Evolutionary conservation across 2,113 vertebrate genomes (phyloP), one percentile per base, ranked within the genome.

Genomic region (Chunga burmeisteri): DNA sequence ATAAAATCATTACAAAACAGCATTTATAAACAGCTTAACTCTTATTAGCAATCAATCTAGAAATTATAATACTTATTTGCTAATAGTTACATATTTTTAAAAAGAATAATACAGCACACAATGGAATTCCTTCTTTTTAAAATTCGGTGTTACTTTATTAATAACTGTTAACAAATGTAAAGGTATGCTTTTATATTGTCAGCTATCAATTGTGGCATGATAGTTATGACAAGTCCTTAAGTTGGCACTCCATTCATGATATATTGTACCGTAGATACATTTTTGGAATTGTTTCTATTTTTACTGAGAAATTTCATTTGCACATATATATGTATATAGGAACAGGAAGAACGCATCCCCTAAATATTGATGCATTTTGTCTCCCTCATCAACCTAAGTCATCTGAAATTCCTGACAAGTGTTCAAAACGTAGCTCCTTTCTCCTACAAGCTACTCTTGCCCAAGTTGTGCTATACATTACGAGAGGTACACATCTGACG

Each of bases 1-100:
- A 80, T 11, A 96, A 98, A 73, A 97, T 71, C 34, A 93, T 90
- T 23, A 83, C 17, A 85, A 86, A 92, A 30, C 16, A 82, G 29
- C 18, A 72, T 50, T 94, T 86, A 74, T 34, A 42, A 92, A 61
- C 9, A 59, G 14, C 47, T 94, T 79, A 34, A 52, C n/a, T 59
- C 71, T 71, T 42, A 42, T 13, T 47, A 81, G 40, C 27, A 66
- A 42, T 70, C 52, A 56, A 44, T 40, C 23, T 63, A 74, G 59
- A 68, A 80, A 63, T 46, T 2, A 22, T 16, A 94, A 12, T 8
- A 58, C 26, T 55, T 91, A 25, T 22, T 61, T 52, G 18, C 16
- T 82, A 78, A 50, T 67, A 71, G 42, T 59, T 42, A 23, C 13
- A 1, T 32, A 9, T 29, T 79, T 62, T 1, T 30, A 1, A 59